A percentile compares a stretch with the other conserved stretches of the same genome.
phyloP scores from a whole-genome alignment of 1,140 invertebrate genomes.

The Batillaria attramentaria region DNA sequence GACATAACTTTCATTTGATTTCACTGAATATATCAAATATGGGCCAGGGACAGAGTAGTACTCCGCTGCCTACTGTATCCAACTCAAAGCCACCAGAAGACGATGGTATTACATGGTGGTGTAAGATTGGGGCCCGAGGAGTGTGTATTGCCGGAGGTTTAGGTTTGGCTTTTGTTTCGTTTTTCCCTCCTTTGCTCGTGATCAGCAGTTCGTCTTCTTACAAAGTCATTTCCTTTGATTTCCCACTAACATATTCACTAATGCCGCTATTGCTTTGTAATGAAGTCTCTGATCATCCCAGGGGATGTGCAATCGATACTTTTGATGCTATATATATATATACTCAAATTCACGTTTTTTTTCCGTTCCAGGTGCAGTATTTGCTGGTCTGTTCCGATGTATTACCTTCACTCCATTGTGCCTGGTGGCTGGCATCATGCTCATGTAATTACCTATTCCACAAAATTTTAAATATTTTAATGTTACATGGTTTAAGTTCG shows the following conservation, averaged over 20 bases:
- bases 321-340: too few species aligned
- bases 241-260: too few species aligned
- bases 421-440: slow-evolving; percentile 87
- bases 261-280: too few species aligned
- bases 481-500: too few species aligned
- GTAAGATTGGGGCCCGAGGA: slow-evolving; percentile 47
- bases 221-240: too few species aligned
- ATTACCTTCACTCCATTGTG: slow-evolving; percentile 81
- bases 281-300: too few species aligned
- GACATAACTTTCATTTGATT: background rate
- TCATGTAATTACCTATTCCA: slow-evolving; percentile 80
- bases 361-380: slow-evolving; percentile 83
- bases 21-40: background rate
- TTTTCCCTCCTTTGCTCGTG: background rate
- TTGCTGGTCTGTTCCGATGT: slow-evolving; percentile 87
- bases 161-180: slow-evolving; percentile 35
- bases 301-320: too few species aligned
- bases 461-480: too few species aligned
- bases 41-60: slow-evolving; percentile 26
- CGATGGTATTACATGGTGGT: slow-evolving; percentile 56
- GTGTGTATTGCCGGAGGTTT: slow-evolving; percentile 47
- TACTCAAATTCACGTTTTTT: background rate
- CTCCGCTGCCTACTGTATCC: slow-evolving; percentile 21
- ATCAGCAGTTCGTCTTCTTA: background rate
- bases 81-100: slow-evolving; percentile 27